These are phyloP conservation scores for Epinephelus fuscoguttatus DNA, from an alignment of 2,113 vertebrate species.

Conservation along the genomic window DNA sequence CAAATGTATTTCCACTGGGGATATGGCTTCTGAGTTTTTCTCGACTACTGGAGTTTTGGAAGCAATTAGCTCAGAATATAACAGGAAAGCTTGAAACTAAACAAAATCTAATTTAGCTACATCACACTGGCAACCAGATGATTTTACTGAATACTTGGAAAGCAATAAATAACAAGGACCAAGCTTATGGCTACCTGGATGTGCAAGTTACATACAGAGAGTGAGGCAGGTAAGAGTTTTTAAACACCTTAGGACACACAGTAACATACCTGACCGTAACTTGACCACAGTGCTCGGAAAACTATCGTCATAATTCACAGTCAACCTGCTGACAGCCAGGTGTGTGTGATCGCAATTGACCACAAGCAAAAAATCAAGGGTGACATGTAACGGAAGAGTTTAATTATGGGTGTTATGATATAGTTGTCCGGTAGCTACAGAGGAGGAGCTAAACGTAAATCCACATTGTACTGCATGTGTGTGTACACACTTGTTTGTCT, in stretches of 20 bases:
- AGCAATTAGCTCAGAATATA: not conserved
- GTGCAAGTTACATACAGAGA: slow-evolving; percentile 8
- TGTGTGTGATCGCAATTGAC: slow-evolving; percentile 52
- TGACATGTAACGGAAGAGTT: slow-evolving; percentile 9
- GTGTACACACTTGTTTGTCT: not conserved
- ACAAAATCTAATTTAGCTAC: not conserved
- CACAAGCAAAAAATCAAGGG: not conserved
- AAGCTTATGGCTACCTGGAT: not conserved
- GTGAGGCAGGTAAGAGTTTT: slow-evolving; percentile 5
- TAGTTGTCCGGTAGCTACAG: not conserved
- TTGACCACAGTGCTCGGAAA: slow-evolving; percentile 49
- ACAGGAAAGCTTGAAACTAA: not conserved
- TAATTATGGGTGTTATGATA: slow-evolving; percentile 6
- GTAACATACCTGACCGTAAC: slow-evolving; percentile 49
- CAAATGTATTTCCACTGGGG: not conserved
- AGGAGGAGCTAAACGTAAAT: not conserved
- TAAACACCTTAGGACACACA: slow-evolving; percentile 57
- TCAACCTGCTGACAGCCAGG: slow-evolving; percentile 61
- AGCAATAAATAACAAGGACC: slow-evolving; percentile 4
- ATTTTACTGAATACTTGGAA: slow-evolving; percentile 3
- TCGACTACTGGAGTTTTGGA: not conserved
- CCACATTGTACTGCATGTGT: not conserved
- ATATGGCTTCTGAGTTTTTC: not conserved
- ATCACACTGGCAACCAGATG: not conserved
- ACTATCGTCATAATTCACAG: slow-evolving; percentile 58